These are phyloP conservation scores for Holothuria scabra DNA, from an alignment of 53 echinoderm and acorn worm species.

Conservation along the genomic window DNA sequence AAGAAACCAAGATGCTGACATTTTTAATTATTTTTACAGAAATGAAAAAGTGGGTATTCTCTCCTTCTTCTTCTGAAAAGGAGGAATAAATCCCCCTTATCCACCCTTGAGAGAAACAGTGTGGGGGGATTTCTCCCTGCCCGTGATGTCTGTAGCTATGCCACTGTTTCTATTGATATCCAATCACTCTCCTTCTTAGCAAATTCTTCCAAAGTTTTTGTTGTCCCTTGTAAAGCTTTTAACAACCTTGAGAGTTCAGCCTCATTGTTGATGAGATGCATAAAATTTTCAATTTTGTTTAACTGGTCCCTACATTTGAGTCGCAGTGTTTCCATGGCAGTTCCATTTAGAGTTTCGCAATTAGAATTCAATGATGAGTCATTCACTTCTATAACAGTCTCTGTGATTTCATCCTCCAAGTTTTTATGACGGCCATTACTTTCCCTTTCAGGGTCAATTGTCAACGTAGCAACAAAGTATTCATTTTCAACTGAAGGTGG, in stretches of 20 bases:
- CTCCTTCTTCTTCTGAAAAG: no score
- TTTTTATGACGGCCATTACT: background rate
- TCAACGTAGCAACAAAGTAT: constrained; percentile 24
- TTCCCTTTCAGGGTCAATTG: background rate
- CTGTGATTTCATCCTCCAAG: background rate
- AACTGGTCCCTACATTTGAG: constrained; percentile 20
- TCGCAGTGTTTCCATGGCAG: background rate
- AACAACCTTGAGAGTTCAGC: constrained; percentile 2
- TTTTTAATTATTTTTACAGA: no score
- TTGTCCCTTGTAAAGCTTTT: background rate
- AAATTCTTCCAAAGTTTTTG: background rate
- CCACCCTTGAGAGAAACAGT: no score
- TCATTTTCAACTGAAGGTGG: background rate
- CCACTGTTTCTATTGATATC: no score
- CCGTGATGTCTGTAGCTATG: no score
- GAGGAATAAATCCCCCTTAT: no score
- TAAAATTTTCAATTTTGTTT: background rate
- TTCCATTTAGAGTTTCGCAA: background rate
- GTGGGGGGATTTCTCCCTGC: no score
- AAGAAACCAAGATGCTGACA: no score
- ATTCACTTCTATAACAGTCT: no score
- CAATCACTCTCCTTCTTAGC: background rate
- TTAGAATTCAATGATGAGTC: no score
- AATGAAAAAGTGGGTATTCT: no score
- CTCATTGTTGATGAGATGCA: background rate